phyloP scores from a whole-genome alignment of 2,888 invertebrate species.

The Zygothrica quintamaculata region DNA sequence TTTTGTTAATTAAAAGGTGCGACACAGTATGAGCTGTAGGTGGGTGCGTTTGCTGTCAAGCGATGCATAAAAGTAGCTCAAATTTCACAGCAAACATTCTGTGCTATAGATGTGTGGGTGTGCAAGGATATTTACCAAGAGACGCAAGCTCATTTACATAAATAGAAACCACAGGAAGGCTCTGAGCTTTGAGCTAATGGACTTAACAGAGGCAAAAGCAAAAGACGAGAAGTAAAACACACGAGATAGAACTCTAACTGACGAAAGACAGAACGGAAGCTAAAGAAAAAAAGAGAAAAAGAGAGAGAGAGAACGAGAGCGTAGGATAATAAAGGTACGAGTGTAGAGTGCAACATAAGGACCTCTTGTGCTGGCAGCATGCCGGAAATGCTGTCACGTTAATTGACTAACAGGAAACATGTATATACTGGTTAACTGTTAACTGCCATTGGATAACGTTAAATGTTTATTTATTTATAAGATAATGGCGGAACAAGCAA shows the following conservation, averaged over 20 bases:
- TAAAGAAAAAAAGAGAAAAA: not conserved
- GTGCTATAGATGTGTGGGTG: not conserved
- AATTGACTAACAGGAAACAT: slow-evolving; percentile 20
- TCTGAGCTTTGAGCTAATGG: slow-evolving; percentile 15
- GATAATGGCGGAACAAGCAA: slow-evolving; percentile 5
- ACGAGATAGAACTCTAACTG: not conserved
- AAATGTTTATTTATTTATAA: slow-evolving; percentile 42
- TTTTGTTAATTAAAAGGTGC: slow-evolving; percentile 78
- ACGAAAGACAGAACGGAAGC: not conserved
- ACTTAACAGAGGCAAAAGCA: slow-evolving; percentile 11
- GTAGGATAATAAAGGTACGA: too few relatives aligned
- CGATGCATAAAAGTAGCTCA: slow-evolving; percentile 22
- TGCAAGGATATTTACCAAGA: slow-evolving; percentile 13
- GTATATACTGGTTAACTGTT: slow-evolving; percentile 17
- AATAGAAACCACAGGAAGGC: slow-evolving; percentile 12
- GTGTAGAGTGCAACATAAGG: slow-evolving; percentile 8
- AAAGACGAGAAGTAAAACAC: slow-evolving; percentile 33
- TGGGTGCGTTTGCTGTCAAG: slow-evolving; percentile 13
- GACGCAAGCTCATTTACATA: slow-evolving; percentile 46
- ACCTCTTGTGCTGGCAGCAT: not conserved
- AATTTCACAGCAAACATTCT: slow-evolving; percentile 47
- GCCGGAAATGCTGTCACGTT: slow-evolving; percentile 30
- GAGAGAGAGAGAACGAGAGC: not conserved
- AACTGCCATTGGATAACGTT: slow-evolving; percentile 10
- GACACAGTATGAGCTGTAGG: slow-evolving; percentile 30